phyloP scores from a whole-genome alignment of 2,113 vertebrate species.

The Protomyctophum bolini region DNA sequence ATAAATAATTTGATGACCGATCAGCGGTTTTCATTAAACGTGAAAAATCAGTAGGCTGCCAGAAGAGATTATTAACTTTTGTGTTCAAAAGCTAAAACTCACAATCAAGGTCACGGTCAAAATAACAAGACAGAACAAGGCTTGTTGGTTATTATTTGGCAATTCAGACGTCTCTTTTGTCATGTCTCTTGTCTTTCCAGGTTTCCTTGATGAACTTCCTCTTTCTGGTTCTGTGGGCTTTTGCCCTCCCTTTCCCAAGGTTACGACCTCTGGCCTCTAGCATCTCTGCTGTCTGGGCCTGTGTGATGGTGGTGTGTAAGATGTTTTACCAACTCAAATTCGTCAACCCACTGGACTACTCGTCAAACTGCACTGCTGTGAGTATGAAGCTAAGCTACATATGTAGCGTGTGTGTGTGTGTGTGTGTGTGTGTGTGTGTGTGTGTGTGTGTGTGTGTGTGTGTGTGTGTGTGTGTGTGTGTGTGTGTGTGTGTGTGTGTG shows the following conservation, averaged over 20 bases:
- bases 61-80: too few species aligned
- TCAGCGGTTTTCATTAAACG: too few species aligned
- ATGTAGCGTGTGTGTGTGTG: too few species aligned
- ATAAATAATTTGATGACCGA: too few species aligned
- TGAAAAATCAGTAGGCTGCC: too few species aligned
- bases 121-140: too few species aligned
- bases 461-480: not conserved
- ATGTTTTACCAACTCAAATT: slow-evolving; percentile 85
- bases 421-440: not conserved
- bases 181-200: slow-evolving; percentile 46
- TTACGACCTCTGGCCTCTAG: slow-evolving; percentile 69
- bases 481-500: not conserved
- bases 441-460: not conserved
- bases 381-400: slow-evolving; percentile 33
- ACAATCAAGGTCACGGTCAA: too few species aligned
- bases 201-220: slow-evolving; percentile 80
- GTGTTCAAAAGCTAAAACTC: too few species aligned
- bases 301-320: slow-evolving; percentile 80
- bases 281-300: slow-evolving; percentile 79
- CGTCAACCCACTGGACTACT: slow-evolving; percentile 74
- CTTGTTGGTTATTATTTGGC: too few species aligned
- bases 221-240: slow-evolving; percentile 79
- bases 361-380: slow-evolving; percentile 81
- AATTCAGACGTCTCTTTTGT: too few species aligned
- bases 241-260: slow-evolving; percentile 74